phyloP scores from a whole-genome alignment of 2,797 vertebrate species.

The Galaxias olidus region DNA sequence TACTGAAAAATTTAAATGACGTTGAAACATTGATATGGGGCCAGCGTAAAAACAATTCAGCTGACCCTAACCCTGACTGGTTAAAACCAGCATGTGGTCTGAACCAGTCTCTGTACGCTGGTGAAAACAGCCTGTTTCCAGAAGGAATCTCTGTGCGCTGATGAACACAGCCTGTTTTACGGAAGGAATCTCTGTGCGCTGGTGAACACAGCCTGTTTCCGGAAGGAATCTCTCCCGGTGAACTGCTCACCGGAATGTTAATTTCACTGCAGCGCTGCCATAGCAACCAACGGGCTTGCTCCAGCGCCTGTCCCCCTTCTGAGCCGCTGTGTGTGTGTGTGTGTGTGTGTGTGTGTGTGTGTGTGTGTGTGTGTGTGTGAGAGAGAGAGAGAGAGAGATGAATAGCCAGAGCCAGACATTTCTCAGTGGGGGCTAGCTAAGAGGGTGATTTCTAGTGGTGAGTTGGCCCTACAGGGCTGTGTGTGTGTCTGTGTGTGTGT shows the following conservation, averaged over 20 bases:
- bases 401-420: slow-evolving; percentile 5
- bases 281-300: slow-evolving; percentile 53
- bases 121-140: too few species aligned
- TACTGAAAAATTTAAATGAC: too few species aligned
- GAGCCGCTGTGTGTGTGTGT: slow-evolving; percentile 1
- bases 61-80: too few species aligned
- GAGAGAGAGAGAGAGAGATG: not conserved
- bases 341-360: not conserved
- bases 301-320: slow-evolving; percentile 20
- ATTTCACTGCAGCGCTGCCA: slow-evolving; percentile 59
- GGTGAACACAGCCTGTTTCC: not conserved
- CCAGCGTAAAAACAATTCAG: too few species aligned
- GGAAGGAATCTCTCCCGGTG: slow-evolving; percentile 35
- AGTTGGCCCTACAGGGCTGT: too few species aligned
- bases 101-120: too few species aligned
- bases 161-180: not conserved
- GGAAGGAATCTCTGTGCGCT: too few species aligned
- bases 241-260: slow-evolving; percentile 49
- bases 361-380: slow-evolving; percentile 1
- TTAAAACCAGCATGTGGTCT: too few species aligned
- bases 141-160: too few species aligned
- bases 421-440: not conserved
- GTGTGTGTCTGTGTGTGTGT: too few species aligned
- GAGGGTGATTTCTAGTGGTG: too few species aligned
- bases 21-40: too few species aligned